These are phyloP conservation scores for Cryptomyrus ogoouensis DNA, from an alignment of 2,113 vertebrate genomes.

Conservation along the genomic window DNA sequence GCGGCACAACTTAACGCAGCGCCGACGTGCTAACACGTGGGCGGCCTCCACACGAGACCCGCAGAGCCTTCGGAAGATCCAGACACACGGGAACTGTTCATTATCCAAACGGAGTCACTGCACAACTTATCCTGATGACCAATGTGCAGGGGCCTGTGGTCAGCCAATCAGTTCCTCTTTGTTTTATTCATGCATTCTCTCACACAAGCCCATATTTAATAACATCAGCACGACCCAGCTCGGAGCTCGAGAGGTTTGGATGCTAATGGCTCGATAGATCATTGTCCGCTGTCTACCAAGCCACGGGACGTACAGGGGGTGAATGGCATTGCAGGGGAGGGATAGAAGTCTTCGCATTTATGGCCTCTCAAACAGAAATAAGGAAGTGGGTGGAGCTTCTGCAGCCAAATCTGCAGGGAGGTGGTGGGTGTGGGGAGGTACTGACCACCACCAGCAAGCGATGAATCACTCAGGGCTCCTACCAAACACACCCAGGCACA, in stretches of 20 bases:
- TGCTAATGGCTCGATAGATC: conserved; percentile 36
- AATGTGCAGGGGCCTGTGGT: not conserved
- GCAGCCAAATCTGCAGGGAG: not conserved
- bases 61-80: not conserved
- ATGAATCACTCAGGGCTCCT: not conserved
- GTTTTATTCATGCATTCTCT: conserved; percentile 16
- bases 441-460: too few relatives aligned
- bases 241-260: conserved; percentile 23
- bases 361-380: not conserved
- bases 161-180: conserved; percentile 14
- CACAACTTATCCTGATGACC: not conserved
- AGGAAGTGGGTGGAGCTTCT: not conserved
- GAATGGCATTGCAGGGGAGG: not conserved
- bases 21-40: not conserved
- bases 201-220: conserved; percentile 25
- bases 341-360: not conserved
- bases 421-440: not conserved
- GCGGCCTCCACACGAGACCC: not conserved
- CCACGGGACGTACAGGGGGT: not conserved
- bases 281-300: conserved; percentile 2
- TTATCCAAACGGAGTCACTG: not conserved
- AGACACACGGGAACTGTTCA: not conserved
- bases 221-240: conserved; percentile 26
- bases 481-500: not conserved
- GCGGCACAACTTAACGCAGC: not conserved